Conservation (phyloP, 2,113 vertebrate species). For the Lethenteron camtschaticum region DNA sequence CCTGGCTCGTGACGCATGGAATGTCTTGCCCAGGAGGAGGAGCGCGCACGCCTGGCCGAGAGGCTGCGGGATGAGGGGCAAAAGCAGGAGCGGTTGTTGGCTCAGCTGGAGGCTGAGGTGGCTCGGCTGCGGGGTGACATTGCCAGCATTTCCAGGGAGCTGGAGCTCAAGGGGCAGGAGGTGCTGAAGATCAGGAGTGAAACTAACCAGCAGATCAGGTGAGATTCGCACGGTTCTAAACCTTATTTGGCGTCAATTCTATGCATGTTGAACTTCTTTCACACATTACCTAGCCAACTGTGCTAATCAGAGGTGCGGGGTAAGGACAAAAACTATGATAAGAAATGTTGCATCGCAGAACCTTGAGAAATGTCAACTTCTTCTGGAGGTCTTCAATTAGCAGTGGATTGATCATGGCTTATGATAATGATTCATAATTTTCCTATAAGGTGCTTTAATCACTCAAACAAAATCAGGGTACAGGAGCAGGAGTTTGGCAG, state of each 20-base stretch:
- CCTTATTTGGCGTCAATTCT: background rate
- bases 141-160: conserved; percentile 69
- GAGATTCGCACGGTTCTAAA: background rate
- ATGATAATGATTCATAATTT: too few species aligned
- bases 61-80: conserved; percentile 68
- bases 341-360: too few species aligned
- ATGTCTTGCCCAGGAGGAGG: conserved; percentile 34
- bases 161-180: conserved; percentile 91
- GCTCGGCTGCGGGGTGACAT: conserved; percentile 79
- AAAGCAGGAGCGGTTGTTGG: conserved; percentile 68
- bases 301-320: background rate
- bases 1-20: too few species aligned
- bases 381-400: too few species aligned
- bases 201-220: conserved; percentile 94
- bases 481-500: conserved; percentile 88
- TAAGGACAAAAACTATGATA: background rate
- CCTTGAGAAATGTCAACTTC: too few species aligned
- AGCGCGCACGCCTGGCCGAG: conserved; percentile 49
- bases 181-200: conserved; percentile 88
- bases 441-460: too few species aligned
- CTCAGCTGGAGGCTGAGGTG: conserved; percentile 71
- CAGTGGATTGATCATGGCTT: too few species aligned
- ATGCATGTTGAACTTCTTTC: background rate
- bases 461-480: conserved; percentile 32
- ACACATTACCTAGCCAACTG: background rate